Percentiles rank a stretch among this genome's conserved stretches.
phyloP scores from a whole-genome alignment of 2,113 vertebrate species.

The Gorsachius goisagi region DNA sequence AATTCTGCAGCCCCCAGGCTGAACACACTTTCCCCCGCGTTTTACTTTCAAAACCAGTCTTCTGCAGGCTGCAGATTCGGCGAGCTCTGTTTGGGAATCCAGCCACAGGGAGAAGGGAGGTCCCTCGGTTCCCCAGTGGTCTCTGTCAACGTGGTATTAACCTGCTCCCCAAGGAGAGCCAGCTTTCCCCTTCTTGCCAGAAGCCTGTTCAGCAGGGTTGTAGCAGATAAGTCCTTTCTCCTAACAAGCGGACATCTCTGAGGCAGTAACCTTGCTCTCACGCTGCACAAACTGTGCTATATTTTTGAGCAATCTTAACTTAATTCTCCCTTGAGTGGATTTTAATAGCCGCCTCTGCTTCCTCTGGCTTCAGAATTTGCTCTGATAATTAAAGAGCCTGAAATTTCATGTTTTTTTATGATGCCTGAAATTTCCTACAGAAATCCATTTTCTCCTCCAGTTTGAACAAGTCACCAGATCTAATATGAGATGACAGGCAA shows the following conservation, averaged over 20 bases:
- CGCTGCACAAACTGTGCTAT: neutral
- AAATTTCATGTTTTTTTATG: neutral
- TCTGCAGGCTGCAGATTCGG: neutral
- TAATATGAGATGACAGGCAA: neutral
- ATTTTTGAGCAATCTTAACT: neutral
- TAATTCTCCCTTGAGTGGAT: neutral
- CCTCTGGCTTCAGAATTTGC: neutral
- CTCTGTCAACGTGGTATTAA: rapidly evolving
- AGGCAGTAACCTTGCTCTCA: neutral
- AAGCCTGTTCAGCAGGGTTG: neutral
- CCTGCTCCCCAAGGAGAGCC: neutral
- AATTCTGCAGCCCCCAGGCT: neutral
- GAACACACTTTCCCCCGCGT: neutral
- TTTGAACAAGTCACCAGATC: neutral
- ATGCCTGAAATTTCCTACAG: neutral
- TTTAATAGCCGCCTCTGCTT: neutral
- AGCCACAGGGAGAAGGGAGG: neutral
- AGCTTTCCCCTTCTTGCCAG: neutral
- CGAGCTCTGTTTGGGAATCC: neutral
- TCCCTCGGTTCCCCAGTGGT: neutral
- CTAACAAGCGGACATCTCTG: neutral
- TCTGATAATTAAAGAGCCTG: neutral
- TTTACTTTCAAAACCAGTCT: neutral
- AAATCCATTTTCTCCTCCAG: neutral
- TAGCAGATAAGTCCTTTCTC: neutral